These are phyloP conservation scores for Pyxicephalus adspersus DNA, from an alignment of 2,113 vertebrate genomes.

Conservation along the genomic window DNA sequence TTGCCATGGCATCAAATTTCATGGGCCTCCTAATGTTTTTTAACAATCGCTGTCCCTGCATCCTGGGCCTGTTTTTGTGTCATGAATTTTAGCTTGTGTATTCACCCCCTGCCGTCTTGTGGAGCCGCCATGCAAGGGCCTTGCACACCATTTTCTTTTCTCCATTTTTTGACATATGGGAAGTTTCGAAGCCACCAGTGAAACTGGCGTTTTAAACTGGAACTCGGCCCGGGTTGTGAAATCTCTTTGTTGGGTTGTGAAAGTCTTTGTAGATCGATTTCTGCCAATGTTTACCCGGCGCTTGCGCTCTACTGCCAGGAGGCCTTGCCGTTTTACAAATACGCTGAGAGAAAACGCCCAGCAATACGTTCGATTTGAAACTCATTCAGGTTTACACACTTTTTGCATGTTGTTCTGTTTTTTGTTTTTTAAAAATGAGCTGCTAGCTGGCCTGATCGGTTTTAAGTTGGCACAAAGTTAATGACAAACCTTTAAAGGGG, in stretches of 20 bases:
- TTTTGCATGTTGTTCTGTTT: neutral
- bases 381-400: neutral
- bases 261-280: neutral
- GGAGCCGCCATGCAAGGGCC: neutral
- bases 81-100: neutral
- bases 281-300: neutral
- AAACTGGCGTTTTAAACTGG: neutral
- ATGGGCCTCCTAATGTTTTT: neutral
- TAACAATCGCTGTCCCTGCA: neutral
- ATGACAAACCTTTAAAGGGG: constrained; percentile 29
- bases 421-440: constrained; percentile 6
- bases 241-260: no score
- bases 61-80: constrained; percentile 5
- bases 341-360: neutral
- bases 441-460: neutral
- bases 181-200: neutral
- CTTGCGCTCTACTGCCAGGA: neutral
- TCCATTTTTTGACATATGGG: neutral
- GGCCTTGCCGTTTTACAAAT: neutral
- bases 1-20: no score
- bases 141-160: neutral
- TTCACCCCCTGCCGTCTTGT: constrained; percentile 4
- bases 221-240: neutral
- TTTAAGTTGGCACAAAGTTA: neutral
- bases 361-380: neutral